These are phyloP conservation scores for Plebejus melissa DNA, from an alignment of 2,888 invertebrate species.

Conservation along the genomic window DNA sequence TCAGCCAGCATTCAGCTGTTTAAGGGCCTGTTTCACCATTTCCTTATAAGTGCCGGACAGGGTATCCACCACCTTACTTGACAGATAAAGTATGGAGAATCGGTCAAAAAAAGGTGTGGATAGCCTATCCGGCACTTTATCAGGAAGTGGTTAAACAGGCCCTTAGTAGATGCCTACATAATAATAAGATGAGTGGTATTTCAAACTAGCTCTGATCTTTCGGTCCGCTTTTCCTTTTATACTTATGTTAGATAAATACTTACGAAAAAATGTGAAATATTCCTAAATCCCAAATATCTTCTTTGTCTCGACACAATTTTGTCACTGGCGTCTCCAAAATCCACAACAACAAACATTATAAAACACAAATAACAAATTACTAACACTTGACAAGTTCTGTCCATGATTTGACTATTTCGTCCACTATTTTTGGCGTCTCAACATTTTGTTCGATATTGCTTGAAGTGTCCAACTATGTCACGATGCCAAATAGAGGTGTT, in stretches of 20 bases:
- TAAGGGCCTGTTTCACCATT: no score
- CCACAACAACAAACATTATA: conserved; percentile 48
- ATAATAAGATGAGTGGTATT: no score
- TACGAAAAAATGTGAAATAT: conserved; percentile 59
- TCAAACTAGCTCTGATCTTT: background rate
- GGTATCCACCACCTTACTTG: no score
- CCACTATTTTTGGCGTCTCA: conserved; percentile 1
- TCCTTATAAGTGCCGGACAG: no score
- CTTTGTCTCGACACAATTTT: conserved; percentile 44
- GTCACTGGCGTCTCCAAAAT: conserved; percentile 48
- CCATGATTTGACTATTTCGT: conserved; percentile 5
- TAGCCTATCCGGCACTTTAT: no score
- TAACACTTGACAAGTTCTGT: conserved; percentile 35
- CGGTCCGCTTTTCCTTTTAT: background rate
- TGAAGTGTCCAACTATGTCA: background rate
- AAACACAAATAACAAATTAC: conserved; percentile 50
- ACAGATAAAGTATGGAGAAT: no score
- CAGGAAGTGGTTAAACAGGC: no score
- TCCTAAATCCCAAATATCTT: conserved; percentile 55
- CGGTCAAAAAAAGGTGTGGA: no score
- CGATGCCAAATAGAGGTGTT: background rate
- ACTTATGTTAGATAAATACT: conserved; percentile 42
- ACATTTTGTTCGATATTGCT: conserved; percentile 14
- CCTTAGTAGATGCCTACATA: no score
- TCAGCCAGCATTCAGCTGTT: no score